phyloP scores from a whole-genome alignment of 2,113 vertebrate species.

The Ascaphus truei region DNA sequence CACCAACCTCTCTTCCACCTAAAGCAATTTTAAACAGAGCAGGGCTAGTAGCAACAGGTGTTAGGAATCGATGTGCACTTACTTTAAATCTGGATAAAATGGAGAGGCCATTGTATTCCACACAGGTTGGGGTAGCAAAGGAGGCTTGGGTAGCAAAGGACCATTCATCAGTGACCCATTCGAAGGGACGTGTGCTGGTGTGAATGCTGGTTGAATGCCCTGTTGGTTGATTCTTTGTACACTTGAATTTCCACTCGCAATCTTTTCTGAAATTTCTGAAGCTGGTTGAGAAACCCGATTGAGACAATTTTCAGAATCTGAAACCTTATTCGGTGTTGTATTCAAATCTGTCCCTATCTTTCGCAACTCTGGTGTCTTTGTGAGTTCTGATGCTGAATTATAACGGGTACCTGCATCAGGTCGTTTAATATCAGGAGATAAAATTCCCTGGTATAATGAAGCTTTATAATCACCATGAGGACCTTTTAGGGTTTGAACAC shows the following conservation, averaged over 20 bases:
- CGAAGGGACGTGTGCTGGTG: conserved; percentile 30
- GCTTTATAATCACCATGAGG: no score
- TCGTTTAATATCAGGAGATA: not conserved
- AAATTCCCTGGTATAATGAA: no score
- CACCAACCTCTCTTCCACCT: conserved; percentile 29
- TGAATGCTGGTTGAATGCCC: not conserved
- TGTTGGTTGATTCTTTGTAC: conserved; percentile 28
- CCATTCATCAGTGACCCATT: not conserved
- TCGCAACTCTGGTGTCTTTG: conserved; percentile 21
- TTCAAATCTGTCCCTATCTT: conserved; percentile 1
- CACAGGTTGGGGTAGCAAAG: no score
- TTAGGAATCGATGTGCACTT: conserved; percentile 69
- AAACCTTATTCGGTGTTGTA: conserved; percentile 37
- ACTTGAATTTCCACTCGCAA: conserved; percentile 32
- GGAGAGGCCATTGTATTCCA: conserved; percentile 76
- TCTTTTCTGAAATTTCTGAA: conserved; percentile 26
- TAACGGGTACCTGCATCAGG: not conserved
- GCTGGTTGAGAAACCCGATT: no score
- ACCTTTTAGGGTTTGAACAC: conserved; percentile 9
- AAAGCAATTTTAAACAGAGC: conserved; percentile 57
- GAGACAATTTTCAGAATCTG: conserved; percentile 25
- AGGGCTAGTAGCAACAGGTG: conserved; percentile 67
- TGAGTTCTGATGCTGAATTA: conserved; percentile 18
- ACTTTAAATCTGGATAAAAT: conserved; percentile 64
- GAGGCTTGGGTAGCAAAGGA: not conserved